These are phyloP conservation scores for Carollia perspicillata DNA, from an alignment of 2,113 vertebrate genomes.

Conservation along the genomic window DNA sequence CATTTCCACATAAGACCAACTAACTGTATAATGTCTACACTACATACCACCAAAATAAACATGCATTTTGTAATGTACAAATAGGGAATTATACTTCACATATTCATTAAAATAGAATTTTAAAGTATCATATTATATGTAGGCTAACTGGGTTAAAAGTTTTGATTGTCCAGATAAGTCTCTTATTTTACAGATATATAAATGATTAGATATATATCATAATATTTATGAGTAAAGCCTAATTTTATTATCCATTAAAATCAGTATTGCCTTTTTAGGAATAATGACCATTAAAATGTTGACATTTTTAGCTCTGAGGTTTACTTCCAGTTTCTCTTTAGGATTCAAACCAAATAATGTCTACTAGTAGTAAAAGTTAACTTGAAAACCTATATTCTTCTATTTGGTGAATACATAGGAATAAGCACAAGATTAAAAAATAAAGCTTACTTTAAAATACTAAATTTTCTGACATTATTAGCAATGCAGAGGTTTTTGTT, in stretches of 20 bases:
- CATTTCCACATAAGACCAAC: not conserved
- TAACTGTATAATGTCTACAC: not conserved
- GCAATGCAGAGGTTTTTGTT: not conserved
- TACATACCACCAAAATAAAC: not conserved
- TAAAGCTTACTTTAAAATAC: not conserved
- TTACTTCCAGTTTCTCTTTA: not conserved
- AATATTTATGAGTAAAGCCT: not conserved
- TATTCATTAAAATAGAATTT: not conserved
- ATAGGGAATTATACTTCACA: not conserved
- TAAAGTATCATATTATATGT: not conserved
- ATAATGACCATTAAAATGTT: not conserved
- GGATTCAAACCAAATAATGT: not conserved
- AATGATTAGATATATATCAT: not conserved
- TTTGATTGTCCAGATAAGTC: not conserved
- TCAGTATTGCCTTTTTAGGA: not conserved
- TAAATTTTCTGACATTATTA: not conserved
- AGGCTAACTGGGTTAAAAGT: not conserved
- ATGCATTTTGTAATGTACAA: not conserved
- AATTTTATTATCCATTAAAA: not conserved
- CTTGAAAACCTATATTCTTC: not conserved
- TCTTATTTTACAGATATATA: not conserved
- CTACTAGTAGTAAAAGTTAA: not conserved
- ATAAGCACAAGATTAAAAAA: not conserved
- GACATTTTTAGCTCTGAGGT: not conserved
- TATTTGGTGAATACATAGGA: not conserved